Base-by-base conservation (phyloP, 2,888 invertebrate genomes). In the Acanthosepion pharaonis region DNA sequence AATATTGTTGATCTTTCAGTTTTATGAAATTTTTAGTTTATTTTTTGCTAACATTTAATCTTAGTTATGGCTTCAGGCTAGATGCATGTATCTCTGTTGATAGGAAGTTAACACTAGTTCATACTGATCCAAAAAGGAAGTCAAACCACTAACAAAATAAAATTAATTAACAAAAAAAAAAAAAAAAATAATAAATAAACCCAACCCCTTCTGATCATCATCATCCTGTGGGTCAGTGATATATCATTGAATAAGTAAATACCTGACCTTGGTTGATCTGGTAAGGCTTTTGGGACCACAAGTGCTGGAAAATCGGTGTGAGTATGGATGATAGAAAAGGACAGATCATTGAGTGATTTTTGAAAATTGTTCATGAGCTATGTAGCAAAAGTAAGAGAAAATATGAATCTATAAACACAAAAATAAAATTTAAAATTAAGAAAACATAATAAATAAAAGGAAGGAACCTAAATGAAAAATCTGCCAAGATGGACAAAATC, bases 201-300 rank as follows among this genome's bases (percentile, higher is more conserved):
- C 0, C 28, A 28, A 78, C n/a, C 5, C 93, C 28, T 93, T 93
- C n/a, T 93, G 93, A 53, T 93, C 11, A 11, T 93, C 11, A 11
- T 93, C 48, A 53, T 93, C 28, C 18, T 51, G 48, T 93, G 48
- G 48, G 3, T 6, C 94, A 94, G 8, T 95, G 94, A 93, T 94
- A 94, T 64, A 95, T 94, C 20, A 94, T 78, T 78, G n/a, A 78
- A 78, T n/a, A 78, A 78, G 23, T 78, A 78, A 78, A 78, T 78
- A 78, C 78, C n/a, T 78, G 78, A 78, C 78, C 78, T 78, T 78
- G 78, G n/a, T 78, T n/a, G n/a, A 78, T n/a, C 33, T 78, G 78
- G 78, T 11, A 78, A 78, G n/a, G n/a, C 78, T n/a, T 51, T 78
- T 78, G n/a, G 78, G 11, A 78, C 33, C n/a, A 78, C 78, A 78